Percentiles rank a stretch among this genome's conserved stretches.
These are phyloP conservation scores for Podargus strigoides DNA, from an alignment of 2,797 vertebrate genomes.

Conservation along the genomic window DNA sequence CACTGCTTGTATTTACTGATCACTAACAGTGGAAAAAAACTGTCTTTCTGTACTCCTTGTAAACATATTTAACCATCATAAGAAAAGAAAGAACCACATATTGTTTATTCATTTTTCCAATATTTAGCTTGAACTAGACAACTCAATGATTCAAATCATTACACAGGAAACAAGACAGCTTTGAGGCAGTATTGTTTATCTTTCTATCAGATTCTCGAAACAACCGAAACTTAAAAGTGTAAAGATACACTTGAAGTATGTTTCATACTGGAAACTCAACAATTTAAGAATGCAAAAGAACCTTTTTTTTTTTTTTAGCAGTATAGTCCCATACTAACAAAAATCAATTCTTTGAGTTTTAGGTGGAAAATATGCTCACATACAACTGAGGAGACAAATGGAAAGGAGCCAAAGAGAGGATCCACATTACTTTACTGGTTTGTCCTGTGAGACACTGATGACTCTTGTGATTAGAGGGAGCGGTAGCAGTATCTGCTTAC, in stretches of 20 bases:
- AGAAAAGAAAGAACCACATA: background rate
- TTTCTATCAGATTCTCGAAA: slow-evolving; percentile 8
- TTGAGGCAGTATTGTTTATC: slow-evolving; percentile 22
- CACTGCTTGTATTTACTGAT: background rate
- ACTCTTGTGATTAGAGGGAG: background rate
- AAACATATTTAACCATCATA: background rate
- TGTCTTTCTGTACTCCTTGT: background rate
- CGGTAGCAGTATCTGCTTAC: background rate
- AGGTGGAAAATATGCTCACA: background rate
- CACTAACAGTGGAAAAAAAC: background rate
- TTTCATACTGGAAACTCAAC: background rate
- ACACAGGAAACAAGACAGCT: slow-evolving; percentile 39
- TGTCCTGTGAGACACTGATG: background rate
- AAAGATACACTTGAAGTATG: background rate
- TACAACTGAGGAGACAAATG: background rate
- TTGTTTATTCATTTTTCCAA: background rate
- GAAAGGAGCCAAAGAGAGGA: background rate
- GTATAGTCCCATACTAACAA: background rate
- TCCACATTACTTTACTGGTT: background rate
- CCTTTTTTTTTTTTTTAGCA: background rate
- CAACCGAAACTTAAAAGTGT: background rate
- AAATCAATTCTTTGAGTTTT: background rate
- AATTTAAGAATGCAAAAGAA: background rate
- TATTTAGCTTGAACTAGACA: background rate
- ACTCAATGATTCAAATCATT: background rate